phyloP scores from a whole-genome alignment of 2,797 vertebrate genomes.

The Smutsia gigantea region DNA sequence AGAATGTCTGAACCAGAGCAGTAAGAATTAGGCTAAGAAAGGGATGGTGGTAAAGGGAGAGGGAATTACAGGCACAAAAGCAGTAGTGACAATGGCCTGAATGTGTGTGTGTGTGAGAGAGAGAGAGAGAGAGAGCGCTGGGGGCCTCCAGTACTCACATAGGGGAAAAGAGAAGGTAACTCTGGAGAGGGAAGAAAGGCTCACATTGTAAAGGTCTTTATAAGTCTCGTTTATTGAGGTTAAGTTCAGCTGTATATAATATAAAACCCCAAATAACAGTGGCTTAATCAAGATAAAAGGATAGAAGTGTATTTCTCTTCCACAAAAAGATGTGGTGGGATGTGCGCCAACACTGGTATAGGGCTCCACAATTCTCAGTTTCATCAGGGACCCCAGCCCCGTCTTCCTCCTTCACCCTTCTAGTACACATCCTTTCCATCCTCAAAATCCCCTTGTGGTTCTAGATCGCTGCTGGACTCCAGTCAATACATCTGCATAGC shows the following conservation, averaged over 20 bases:
- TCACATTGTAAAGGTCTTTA: background rate
- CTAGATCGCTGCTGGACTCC: background rate
- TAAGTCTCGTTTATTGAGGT: background rate
- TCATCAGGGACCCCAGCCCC: background rate
- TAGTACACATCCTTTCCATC: background rate
- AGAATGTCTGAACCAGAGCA: background rate
- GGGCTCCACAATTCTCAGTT: background rate
- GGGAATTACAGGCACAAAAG: background rate
- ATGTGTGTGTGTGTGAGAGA: background rate
- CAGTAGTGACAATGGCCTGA: background rate
- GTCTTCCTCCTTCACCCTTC: background rate
- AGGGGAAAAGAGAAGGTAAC: background rate
- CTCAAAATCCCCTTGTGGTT: background rate
- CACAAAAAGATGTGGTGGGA: background rate
- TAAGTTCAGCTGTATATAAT: background rate
- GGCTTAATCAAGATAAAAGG: background rate
- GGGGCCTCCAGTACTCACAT: background rate
- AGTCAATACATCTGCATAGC: background rate
- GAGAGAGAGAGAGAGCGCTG: background rate
- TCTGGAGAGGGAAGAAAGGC: background rate
- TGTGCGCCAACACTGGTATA: no score
- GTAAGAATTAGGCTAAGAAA: background rate
- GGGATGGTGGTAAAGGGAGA: background rate
- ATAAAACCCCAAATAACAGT: background rate
- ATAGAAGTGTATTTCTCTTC: background rate